phyloP scores from a whole-genome alignment of 2,888 invertebrate genomes.

The Saturnia japonica region DNA sequence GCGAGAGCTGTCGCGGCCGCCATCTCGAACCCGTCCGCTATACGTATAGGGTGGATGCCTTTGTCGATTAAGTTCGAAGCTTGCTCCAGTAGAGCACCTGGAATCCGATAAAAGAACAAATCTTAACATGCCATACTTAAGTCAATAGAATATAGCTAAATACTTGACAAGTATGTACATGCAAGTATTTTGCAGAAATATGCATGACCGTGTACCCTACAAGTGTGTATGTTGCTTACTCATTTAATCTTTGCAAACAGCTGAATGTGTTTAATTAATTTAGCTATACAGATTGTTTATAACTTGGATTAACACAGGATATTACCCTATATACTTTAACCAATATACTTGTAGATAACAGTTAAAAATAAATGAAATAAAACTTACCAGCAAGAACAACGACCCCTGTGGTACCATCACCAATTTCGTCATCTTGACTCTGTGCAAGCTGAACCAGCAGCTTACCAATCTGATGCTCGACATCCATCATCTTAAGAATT shows the following conservation, averaged over 20 bases:
- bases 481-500: slow-evolving; percentile 99
- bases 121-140: not conserved
- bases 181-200: too few species aligned
- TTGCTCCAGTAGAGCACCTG: slow-evolving; percentile 96
- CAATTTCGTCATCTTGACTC: slow-evolving; percentile 99
- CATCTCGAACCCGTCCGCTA: slow-evolving; percentile 99
- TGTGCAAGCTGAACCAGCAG: slow-evolving; percentile 98
- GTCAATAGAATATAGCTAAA: not conserved
- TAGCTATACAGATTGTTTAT: too few species aligned
- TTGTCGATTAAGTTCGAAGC: slow-evolving; percentile 95
- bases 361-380: not conserved
- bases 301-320: too few species aligned
- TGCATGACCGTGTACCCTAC: too few species aligned
- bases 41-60: slow-evolving; percentile 99
- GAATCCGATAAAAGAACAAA: not conserved
- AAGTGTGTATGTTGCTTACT: too few species aligned
- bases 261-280: too few species aligned
- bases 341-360: too few species aligned
- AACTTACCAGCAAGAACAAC: slow-evolving; percentile 87
- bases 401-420: slow-evolving; percentile 99
- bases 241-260: too few species aligned
- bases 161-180: not conserved
- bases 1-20: slow-evolving; percentile 94
- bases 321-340: too few species aligned
- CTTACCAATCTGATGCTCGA: slow-evolving; percentile 99